Conservation (phyloP, 1,140 invertebrate genomes). For the Vanessa tameamea region DNA sequence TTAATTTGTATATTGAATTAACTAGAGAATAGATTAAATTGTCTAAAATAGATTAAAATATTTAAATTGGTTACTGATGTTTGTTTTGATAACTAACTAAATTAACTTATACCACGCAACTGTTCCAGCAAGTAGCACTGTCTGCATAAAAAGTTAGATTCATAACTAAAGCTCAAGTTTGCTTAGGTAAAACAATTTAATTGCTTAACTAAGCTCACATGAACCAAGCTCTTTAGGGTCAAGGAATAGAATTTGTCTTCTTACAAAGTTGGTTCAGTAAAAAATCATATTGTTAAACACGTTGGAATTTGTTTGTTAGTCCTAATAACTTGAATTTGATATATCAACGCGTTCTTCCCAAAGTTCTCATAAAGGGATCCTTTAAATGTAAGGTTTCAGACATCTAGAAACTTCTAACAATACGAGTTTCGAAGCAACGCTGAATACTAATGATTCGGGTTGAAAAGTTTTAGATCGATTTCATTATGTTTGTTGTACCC, state of each 20-base stretch:
- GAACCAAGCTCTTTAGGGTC: too few relatives aligned
- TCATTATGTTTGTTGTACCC: slow-evolving; percentile 8
- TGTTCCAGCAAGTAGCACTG: too few relatives aligned
- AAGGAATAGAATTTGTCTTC: not conserved
- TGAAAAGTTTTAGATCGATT: slow-evolving; percentile 10
- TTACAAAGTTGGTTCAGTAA: not conserved
- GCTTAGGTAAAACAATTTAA: too few relatives aligned
- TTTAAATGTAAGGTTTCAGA: slow-evolving; percentile 22
- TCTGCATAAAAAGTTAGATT: too few relatives aligned
- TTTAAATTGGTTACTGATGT: too few relatives aligned
- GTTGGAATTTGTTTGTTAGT: slow-evolving; percentile 8
- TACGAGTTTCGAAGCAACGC: slow-evolving; percentile 17
- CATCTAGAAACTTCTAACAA: slow-evolving; percentile 24
- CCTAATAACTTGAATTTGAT: not conserved
- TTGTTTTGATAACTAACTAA: too few relatives aligned
- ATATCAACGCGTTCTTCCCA: slow-evolving; percentile 9
- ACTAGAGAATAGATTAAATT: too few relatives aligned
- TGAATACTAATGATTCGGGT: slow-evolving; percentile 26
- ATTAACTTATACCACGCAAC: too few relatives aligned
- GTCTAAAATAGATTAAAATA: too few relatives aligned
- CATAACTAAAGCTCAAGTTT: too few relatives aligned
- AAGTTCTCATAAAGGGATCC: slow-evolving; percentile 11
- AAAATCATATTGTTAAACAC: not conserved
- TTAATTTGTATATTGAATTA: too few relatives aligned
- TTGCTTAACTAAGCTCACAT: too few relatives aligned